Base-by-base conservation (phyloP, 2,113 vertebrate species). In the Platichthys stellatus region DNA sequence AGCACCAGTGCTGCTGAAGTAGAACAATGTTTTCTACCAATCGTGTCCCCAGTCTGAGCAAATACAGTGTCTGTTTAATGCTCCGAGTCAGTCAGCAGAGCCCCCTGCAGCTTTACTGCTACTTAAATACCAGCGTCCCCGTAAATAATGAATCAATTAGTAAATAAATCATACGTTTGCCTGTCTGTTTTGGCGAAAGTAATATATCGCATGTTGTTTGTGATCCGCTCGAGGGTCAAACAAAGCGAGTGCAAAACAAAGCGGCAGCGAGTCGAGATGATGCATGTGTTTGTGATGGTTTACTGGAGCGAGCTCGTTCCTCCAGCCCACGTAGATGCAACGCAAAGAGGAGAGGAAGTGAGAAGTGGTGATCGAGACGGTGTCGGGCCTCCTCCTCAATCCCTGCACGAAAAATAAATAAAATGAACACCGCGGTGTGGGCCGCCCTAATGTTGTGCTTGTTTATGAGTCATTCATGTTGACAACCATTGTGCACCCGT, bases 401-500 rank as follows among this genome's bases (percentile, higher is more conserved):
- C 57, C 66, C 58, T 1, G 45, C 40, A 0, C 31, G 6, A 7
- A 69, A 84, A 86, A 18, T 18, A 51, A 51, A 72, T 80, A 21
- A 84, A 86, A 83, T 59, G 74, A 85, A 63, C 82, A 82, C 80
- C 17, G 3, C 4, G 4, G 66, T 80, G 72, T 63, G 40, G 80
- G 72, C 63, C 80, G 47, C 57, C 80, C 76, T 79, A 83, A 85
- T 85, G 53, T 80, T 76, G 59, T 28, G 53, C 81, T 92, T 92
- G 83, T 91, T 92, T 90, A 80, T 77, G 79, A 86, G 69, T 90
- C 78, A 90, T 87, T 88, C 69, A 67, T 80, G 82, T 78, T 82
- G 92, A 92, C 92, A 91, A 87, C 71, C 82, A 82, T 89, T 90
- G 90, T 90, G 86, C 86, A 88, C 78, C 74, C 61, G 88, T 91